Percentiles rank a stretch among this genome's conserved stretches.
phyloP scores from a whole-genome alignment of 1,140 invertebrate species.

The Caerostris extrusa region DNA sequence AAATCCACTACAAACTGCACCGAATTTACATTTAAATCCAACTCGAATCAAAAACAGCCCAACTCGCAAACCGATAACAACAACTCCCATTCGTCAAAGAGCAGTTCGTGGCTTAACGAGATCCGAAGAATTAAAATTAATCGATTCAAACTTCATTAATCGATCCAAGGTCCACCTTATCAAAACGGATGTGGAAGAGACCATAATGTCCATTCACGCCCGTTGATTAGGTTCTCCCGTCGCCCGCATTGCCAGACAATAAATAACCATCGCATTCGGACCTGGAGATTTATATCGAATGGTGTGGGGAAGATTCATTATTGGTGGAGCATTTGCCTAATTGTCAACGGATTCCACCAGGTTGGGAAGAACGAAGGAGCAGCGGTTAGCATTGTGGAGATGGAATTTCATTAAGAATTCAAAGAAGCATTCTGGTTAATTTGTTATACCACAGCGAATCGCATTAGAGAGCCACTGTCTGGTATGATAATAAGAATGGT shows the following conservation, averaged over 20 bases:
- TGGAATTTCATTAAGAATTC: conserved; percentile 40
- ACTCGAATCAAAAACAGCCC: background rate
- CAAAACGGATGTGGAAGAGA: background rate
- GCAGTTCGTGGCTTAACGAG: background rate
- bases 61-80: background rate
- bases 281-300: conserved; percentile 14
- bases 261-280: conserved; percentile 4
- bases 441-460: background rate
- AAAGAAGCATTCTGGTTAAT: background rate
- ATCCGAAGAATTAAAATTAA: conserved; percentile 26
- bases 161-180: background rate
- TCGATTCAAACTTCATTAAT: conserved; percentile 1
- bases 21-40: background rate
- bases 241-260: conserved; percentile 3
- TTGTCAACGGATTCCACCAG: background rate
- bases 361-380: background rate
- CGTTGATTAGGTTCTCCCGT: conserved; percentile 7
- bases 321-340: conserved; percentile 36
- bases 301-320: conserved; percentile 24
- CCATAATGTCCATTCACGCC: background rate
- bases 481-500: background rate
- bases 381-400: background rate
- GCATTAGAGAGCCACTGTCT: background rate
- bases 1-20: background rate
- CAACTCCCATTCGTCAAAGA: background rate